These are phyloP conservation scores for Tragopan temminckii DNA, from an alignment of 2,797 vertebrate species.

Conservation along the genomic window DNA sequence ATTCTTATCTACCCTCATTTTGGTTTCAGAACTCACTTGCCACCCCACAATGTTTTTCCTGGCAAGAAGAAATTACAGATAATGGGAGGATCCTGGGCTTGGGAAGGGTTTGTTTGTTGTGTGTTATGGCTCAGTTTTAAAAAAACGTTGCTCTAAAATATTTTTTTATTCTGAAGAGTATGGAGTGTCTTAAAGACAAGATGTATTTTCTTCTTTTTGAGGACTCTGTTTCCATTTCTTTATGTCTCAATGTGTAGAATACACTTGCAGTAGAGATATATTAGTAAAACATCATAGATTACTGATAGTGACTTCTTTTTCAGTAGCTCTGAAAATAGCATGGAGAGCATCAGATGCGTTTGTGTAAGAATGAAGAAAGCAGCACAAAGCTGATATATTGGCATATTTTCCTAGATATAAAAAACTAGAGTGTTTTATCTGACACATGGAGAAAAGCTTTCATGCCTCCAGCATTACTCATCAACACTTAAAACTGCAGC, in stretches of 20 bases:
- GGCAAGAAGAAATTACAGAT: not conserved
- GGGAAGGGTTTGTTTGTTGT: not conserved
- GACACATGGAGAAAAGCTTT: not conserved
- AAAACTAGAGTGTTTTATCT: not conserved
- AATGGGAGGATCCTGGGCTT: not conserved
- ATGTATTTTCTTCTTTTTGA: slow-evolving; percentile 6
- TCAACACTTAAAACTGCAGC: not conserved
- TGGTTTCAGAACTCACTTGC: not conserved
- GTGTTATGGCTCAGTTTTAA: not conserved
- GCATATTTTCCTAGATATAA: not conserved
- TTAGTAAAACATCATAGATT: not conserved
- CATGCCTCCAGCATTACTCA: not conserved
- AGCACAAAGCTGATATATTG: not conserved
- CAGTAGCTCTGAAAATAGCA: not conserved
- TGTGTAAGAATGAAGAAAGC: not conserved
- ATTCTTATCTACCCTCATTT: not conserved
- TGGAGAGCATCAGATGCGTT: not conserved
- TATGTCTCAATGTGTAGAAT: not conserved
- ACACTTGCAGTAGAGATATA: not conserved
- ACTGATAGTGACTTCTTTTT: not conserved
- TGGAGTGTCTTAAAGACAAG: not conserved
- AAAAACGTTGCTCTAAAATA: not conserved
- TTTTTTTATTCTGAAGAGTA: not conserved
- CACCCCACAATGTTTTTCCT: not conserved
- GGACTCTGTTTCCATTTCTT: not conserved